Evolutionary conservation across 2,797 vertebrate species (phyloP).

Genomic region (Heliangelus exortis): DNA sequence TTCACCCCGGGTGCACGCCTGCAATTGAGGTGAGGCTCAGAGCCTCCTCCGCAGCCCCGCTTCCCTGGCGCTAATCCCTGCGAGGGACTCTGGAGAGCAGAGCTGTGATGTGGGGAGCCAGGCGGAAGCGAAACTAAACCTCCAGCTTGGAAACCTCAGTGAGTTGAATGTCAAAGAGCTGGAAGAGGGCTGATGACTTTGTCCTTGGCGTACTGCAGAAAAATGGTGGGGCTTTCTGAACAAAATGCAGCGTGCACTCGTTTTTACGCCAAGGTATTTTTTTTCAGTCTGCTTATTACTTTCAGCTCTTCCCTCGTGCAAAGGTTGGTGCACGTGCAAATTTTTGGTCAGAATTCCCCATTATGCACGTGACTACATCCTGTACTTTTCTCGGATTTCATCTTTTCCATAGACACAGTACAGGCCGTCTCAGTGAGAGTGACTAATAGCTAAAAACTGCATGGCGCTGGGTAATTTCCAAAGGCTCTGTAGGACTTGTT

Average conservation of each 20-base stretch:
- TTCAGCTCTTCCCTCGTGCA: background rate
- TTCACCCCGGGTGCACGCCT: background rate
- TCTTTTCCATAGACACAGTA: slow-evolving; percentile 59
- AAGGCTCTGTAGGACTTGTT: slow-evolving; percentile 68
- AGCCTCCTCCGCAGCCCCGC: fast-evolving
- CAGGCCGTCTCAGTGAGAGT: slow-evolving; percentile 53
- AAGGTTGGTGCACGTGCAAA: background rate
- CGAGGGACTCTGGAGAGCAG: background rate
- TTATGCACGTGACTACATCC: slow-evolving; percentile 9
- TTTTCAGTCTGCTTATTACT: background rate
- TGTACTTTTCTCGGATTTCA: slow-evolving; percentile 42
- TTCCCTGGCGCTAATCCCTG: background rate
- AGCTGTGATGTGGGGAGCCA: background rate
- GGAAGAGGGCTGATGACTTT: background rate
- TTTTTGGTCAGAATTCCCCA: slow-evolving; percentile 13
- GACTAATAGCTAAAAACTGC: slow-evolving; percentile 72
- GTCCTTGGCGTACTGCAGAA: background rate
- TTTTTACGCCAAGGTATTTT: background rate
- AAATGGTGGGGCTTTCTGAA: background rate
- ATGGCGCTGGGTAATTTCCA: slow-evolving; percentile 70
- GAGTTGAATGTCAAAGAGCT: slow-evolving; percentile 55
- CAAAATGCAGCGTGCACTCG: background rate
- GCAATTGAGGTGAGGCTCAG: background rate
- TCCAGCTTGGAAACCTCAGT: slow-evolving; percentile 31
- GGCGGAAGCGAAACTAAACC: slow-evolving; percentile 27